Percentiles rank a stretch among this genome's conserved stretches.
These are phyloP conservation scores for Crepidodera aurea DNA, from an alignment of 2,888 invertebrate species.

Conservation along the genomic window DNA sequence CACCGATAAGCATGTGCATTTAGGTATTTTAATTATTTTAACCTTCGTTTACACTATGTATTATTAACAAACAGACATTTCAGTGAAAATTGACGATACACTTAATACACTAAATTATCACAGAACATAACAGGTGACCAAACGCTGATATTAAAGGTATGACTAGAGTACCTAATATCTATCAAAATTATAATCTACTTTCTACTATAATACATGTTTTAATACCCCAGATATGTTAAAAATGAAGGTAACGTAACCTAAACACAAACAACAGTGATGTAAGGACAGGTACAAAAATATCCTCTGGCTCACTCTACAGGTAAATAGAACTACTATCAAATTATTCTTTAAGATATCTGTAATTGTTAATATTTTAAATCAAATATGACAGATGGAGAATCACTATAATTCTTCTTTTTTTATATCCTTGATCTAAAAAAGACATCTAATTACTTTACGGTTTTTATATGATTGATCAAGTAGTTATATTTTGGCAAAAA, in stretches of 20 bases:
- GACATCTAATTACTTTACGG: too few species aligned
- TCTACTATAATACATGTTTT: slow-evolving; percentile 42
- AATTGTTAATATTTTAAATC: too few species aligned
- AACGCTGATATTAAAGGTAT: slow-evolving; percentile 31
- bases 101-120: slow-evolving; percentile 36
- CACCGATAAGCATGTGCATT: slow-evolving; percentile 6
- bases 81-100: slow-evolving; percentile 22
- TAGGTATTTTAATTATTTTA: slow-evolving; percentile 5
- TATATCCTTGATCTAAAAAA: too few species aligned
- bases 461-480: too few species aligned
- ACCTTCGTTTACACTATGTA: slow-evolving; percentile 9
- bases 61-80: slow-evolving; percentile 7
- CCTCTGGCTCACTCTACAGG: not conserved
- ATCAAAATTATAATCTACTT: slow-evolving; percentile 43
- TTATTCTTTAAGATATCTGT: too few species aligned
- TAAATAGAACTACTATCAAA: not conserved
- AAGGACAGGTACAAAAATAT: slow-evolving; percentile 27
- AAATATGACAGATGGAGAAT: too few species aligned
- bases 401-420: too few species aligned
- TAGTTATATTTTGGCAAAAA: too few species aligned
- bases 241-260: slow-evolving; percentile 39
- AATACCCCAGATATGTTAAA: slow-evolving; percentile 46
- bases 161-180: slow-evolving; percentile 40
- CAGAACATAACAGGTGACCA: slow-evolving; percentile 30
- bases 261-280: slow-evolving; percentile 39